Evolutionary conservation across 2,113 vertebrate species (phyloP).

Genomic region (Odocoileus hemionus): DNA sequence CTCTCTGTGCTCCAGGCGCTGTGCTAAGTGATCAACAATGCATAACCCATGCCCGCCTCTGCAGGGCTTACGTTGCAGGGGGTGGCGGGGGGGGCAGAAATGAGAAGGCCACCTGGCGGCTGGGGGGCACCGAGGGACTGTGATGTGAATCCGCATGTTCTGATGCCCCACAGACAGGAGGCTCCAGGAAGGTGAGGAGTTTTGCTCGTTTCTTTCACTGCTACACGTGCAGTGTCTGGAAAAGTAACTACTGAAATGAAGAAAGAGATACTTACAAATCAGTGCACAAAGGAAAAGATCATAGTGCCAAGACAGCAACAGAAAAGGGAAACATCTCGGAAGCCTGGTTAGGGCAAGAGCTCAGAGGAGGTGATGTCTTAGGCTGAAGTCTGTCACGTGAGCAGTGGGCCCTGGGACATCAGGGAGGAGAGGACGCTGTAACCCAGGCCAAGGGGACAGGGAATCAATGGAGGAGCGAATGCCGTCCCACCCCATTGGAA

Average conservation of each 20-base stretch:
- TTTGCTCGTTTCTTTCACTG: background rate
- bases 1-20: background rate
- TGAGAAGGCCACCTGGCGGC: background rate
- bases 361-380: background rate
- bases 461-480: background rate
- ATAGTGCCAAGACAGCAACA: background rate
- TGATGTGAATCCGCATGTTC: background rate
- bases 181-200: background rate
- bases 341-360: background rate
- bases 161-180: background rate
- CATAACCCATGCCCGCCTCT: background rate
- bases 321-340: background rate
- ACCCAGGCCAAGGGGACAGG: background rate
- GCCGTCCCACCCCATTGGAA: background rate
- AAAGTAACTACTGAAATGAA: background rate
- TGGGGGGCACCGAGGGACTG: too few species aligned
- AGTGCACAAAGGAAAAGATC: background rate
- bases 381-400: background rate
- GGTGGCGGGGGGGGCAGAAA: background rate
- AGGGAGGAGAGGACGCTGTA: background rate
- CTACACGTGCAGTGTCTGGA: background rate
- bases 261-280: too few species aligned
- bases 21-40: background rate
- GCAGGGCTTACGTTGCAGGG: background rate
- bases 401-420: rapidly evolving